Evolutionary conservation across 92 coral and sea anemone species (phyloP).

Genomic region (Palythoa grandiflora): DNA sequence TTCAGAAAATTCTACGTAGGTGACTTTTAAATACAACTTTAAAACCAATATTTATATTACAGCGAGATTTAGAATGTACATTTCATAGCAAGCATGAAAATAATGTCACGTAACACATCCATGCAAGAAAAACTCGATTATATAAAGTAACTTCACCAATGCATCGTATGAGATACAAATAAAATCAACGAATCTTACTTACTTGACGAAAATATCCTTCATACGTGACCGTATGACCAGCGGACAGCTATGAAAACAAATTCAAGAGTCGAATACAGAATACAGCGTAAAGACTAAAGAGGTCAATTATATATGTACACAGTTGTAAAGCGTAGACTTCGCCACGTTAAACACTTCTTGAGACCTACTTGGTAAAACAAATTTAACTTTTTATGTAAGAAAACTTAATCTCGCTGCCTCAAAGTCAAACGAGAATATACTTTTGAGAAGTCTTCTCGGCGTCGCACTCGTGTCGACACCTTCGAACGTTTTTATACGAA

Average conservation of each 20-base stretch:
- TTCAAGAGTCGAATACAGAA: background rate
- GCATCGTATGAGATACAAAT: background rate
- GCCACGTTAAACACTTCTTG: background rate
- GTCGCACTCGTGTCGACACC: background rate
- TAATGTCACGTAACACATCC: too few relatives aligned
- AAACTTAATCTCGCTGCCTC: background rate
- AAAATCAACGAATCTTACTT: constrained; percentile 25
- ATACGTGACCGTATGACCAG: constrained; percentile 93
- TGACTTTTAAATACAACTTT: too few relatives aligned
- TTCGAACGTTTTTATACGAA: background rate
- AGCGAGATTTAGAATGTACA: too few relatives aligned
- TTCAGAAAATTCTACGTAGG: too few relatives aligned
- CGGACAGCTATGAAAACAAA: constrained; percentile 81
- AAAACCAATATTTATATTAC: too few relatives aligned
- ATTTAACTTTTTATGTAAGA: background rate
- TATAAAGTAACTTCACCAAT: background rate
- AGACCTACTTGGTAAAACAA: background rate
- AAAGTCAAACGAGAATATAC: background rate
- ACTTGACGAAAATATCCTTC: constrained; percentile 97
- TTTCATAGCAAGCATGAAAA: too few relatives aligned
- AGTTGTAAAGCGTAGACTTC: background rate
- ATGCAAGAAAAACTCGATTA: background rate
- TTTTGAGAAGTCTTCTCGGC: background rate
- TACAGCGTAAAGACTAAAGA: background rate
- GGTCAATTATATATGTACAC: background rate